Percentiles rank a stretch among this genome's conserved stretches.
Conservation (phyloP, 2,888 invertebrate genomes). For the Lordiphosa andalusiaca region DNA sequence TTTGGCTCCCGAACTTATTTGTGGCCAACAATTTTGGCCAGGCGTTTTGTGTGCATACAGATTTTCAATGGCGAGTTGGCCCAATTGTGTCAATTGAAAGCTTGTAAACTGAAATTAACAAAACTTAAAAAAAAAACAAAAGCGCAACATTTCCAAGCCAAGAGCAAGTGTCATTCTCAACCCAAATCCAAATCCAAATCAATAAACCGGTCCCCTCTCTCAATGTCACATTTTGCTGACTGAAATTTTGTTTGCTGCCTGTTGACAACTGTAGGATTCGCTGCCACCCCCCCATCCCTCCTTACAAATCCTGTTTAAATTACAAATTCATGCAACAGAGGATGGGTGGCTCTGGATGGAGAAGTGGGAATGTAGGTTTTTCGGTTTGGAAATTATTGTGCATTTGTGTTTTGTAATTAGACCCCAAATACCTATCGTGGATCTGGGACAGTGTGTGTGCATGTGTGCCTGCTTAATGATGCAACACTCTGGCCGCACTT, state of each 20-base stretch:
- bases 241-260: constrained; percentile 48
- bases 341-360: background rate
- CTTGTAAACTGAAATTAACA: too few relatives aligned
- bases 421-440: constrained; percentile 49
- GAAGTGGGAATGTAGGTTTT: constrained; percentile 4
- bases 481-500: constrained; percentile 44
- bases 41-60: constrained; percentile 32
- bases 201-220: constrained; percentile 37
- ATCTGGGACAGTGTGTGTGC: constrained; percentile 13
- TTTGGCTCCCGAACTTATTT: constrained; percentile 65
- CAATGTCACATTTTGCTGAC: constrained; percentile 65
- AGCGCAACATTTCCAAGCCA: too few relatives aligned
- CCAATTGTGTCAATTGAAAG: too few relatives aligned
- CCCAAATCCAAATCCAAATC: constrained; percentile 57
- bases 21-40: constrained; percentile 63
- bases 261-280: constrained; percentile 13
- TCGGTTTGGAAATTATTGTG: constrained; percentile 58
- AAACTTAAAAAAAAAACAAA: too few relatives aligned
- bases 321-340: constrained; percentile 57
- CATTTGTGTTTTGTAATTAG: constrained; percentile 71
- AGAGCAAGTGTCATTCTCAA: constrained; percentile 43
- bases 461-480: constrained; percentile 41
- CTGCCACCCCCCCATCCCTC: too few relatives aligned
- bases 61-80: too few relatives aligned
- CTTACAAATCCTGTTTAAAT: constrained; percentile 68